phyloP scores from a whole-genome alignment of 53 echinoderm and acorn worm genomes.

The Paelopatides confundens region DNA sequence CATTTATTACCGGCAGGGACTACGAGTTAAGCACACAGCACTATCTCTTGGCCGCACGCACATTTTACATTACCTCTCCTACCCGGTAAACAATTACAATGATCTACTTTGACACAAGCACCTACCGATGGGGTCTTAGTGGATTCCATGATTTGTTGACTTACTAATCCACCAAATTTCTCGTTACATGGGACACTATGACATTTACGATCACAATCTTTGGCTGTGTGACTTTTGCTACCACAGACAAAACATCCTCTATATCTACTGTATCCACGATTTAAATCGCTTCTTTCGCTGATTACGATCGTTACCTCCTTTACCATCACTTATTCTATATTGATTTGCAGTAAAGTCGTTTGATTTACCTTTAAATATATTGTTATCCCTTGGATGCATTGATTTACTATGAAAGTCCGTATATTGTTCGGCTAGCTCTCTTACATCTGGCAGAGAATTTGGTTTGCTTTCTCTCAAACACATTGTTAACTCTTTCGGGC shows the following conservation, averaged over 20 bases:
- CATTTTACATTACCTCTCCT: neutral
- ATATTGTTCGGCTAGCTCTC: neutral
- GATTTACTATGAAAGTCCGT: neutral
- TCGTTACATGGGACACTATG: neutral
- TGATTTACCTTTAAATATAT: neutral
- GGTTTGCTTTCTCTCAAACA: neutral
- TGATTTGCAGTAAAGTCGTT: too few relatives aligned
- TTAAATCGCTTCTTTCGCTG: neutral
- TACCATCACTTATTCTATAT: neutral
- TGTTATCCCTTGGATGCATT: too few relatives aligned
- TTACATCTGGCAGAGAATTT: neutral
- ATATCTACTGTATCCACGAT: neutral
- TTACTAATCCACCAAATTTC: neutral
- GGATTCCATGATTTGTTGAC: neutral
- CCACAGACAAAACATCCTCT: neutral
- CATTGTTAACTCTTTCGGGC: neutral
- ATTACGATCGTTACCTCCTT: neutral
- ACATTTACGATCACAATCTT: neutral
- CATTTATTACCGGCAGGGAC: slow-evolving; percentile 3
- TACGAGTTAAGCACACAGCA: neutral
- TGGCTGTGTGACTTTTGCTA: neutral
- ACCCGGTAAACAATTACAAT: neutral
- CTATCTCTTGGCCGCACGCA: slow-evolving; percentile 12
- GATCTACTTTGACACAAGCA: neutral
- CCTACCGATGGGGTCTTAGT: neutral